Percentiles rank a stretch among this genome's conserved stretches.
Evolutionary conservation across 2,888 invertebrate species (phyloP).

Genomic region (Glaucopsyche alexis): DNA sequence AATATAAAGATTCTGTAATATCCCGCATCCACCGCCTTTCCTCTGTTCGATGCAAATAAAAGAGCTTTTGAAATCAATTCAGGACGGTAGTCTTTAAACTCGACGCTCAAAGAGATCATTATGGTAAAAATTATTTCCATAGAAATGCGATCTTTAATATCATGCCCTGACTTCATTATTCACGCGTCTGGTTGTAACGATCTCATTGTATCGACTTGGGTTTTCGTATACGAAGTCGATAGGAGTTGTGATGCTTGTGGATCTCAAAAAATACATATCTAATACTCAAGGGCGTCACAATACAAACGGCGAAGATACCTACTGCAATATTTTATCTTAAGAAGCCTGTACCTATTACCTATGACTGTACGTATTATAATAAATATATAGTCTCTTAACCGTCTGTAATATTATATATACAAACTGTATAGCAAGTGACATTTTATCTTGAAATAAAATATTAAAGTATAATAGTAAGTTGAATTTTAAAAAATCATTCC

Average conservation of each 20-base stretch:
- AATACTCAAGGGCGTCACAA: too few relatives aligned
- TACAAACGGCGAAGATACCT: too few relatives aligned
- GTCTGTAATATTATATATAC: too few relatives aligned
- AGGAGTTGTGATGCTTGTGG: not conserved
- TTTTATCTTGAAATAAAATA: too few relatives aligned
- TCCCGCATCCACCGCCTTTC: slow-evolving; percentile 43
- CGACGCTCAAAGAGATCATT: slow-evolving; percentile 64
- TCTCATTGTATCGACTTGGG: slow-evolving; percentile 4
- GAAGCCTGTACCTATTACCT: too few relatives aligned
- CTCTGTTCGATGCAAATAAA: slow-evolving; percentile 66
- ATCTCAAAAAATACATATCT: too few relatives aligned
- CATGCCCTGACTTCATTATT: slow-evolving; percentile 41
- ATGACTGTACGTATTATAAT: too few relatives aligned
- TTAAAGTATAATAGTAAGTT: too few relatives aligned
- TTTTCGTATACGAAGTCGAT: not conserved
- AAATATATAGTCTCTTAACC: too few relatives aligned
- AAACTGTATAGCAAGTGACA: too few relatives aligned
- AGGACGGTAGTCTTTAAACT: slow-evolving; percentile 55
- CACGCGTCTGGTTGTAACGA: slow-evolving; percentile 20
- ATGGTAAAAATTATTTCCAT: slow-evolving; percentile 54
- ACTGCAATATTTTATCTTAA: too few relatives aligned
- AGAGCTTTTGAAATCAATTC: slow-evolving; percentile 57
- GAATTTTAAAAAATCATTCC: too few relatives aligned
- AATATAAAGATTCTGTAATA: slow-evolving; percentile 29
- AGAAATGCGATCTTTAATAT: slow-evolving; percentile 48